Conservation (phyloP, 2,113 vertebrate genomes). For the Benthochromis sp. region DNA sequence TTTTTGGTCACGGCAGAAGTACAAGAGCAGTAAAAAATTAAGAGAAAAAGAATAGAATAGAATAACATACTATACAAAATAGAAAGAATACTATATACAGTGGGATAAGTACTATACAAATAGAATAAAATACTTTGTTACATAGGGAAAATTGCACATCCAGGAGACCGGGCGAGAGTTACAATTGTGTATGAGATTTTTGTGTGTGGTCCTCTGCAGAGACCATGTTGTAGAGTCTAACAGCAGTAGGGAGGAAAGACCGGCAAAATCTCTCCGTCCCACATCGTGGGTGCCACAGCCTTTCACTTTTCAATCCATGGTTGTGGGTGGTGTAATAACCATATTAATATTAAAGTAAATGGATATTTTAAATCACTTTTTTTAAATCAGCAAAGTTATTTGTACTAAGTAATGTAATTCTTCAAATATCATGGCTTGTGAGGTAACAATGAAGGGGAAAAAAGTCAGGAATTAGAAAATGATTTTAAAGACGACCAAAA, state of each 20-base stretch:
- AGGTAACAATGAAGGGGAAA: accelerated
- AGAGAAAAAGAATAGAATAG: neutral
- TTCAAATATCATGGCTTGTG: accelerated
- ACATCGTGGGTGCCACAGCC: neutral
- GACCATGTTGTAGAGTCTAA: neutral
- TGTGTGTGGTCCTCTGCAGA: neutral
- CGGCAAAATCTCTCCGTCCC: neutral
- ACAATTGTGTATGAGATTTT: neutral
- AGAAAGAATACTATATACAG: neutral
- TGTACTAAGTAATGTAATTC: neutral
- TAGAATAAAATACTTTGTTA: neutral
- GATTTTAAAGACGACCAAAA: neutral
- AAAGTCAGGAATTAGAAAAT: neutral
- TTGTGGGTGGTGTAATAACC: neutral
- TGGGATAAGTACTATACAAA: neutral
- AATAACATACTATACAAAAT: neutral
- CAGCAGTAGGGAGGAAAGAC: neutral
- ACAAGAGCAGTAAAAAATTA: neutral
- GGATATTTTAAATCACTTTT: neutral
- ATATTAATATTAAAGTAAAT: neutral
- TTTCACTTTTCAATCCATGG: neutral
- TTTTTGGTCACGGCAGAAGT: neutral
- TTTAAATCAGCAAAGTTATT: neutral
- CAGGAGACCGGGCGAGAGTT: neutral
- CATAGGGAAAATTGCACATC: neutral